Conservation (phyloP, 2,888 invertebrate species). For the Drosophila colorata region DNA sequence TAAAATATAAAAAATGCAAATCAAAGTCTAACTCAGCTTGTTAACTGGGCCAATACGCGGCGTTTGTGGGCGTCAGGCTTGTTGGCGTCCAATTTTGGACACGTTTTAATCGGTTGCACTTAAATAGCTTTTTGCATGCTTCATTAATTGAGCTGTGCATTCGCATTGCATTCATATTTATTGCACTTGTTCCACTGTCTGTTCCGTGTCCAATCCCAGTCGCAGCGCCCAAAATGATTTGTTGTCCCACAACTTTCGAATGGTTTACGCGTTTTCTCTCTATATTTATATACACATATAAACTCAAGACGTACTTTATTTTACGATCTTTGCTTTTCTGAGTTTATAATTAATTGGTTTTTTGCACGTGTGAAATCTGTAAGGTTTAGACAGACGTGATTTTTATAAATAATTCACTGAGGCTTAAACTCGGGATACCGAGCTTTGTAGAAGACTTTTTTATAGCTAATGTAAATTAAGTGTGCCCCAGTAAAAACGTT, state of each 20-base stretch:
- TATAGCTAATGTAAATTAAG: neutral
- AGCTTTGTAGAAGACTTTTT: too few relatives aligned
- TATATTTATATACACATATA: neutral
- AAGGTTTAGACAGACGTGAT: constrained; percentile 1
- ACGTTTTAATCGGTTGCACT: constrained; percentile 59
- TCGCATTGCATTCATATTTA: constrained; percentile 39
- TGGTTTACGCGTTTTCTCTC: constrained; percentile 38
- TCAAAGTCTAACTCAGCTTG: constrained; percentile 44
- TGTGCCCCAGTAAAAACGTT: neutral
- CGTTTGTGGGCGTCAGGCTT: constrained; percentile 65
- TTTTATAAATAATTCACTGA: constrained; percentile 8
- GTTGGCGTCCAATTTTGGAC: constrained; percentile 60
- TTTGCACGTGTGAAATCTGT: constrained; percentile 34
- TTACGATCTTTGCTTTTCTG: constrained; percentile 33
- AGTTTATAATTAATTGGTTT: constrained; percentile 28
- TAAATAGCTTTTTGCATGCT: constrained; percentile 59
- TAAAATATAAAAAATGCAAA: constrained; percentile 51
- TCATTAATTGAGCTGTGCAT: constrained; percentile 68
- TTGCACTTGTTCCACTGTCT: constrained; percentile 39
- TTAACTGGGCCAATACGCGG: constrained; percentile 67
- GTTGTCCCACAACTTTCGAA: constrained; percentile 71
- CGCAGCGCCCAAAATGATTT: constrained; percentile 35
- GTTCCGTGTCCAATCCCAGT: constrained; percentile 16
- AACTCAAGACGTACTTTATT: constrained; percentile 29
- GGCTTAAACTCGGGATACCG: too few relatives aligned